Percentiles rank a stretch among this genome's conserved stretches.
phyloP scores from a whole-genome alignment of 2,888 invertebrate species.

The Magallana nippona region DNA sequence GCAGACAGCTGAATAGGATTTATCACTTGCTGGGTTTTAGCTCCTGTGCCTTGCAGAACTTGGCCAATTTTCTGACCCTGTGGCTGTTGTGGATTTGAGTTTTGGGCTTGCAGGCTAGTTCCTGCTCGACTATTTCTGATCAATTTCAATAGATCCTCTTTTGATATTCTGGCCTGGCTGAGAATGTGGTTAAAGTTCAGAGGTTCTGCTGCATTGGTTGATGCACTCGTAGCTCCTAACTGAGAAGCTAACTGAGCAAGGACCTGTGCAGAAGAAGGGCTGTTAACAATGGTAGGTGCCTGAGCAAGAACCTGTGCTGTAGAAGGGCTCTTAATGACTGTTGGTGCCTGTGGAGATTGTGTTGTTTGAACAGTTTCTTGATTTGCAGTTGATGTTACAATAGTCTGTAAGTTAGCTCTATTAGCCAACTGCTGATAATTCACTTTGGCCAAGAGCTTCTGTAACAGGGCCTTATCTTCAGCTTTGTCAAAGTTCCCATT shows the following conservation, averaged over 20 bases:
- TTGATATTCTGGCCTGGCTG: not conserved
- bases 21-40: not conserved
- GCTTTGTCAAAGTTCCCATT: not conserved
- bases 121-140: not conserved
- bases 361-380: not conserved
- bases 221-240: not conserved
- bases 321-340: not conserved
- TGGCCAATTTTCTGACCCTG: not conserved
- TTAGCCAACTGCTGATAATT: constrained; percentile 19
- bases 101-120: not conserved
- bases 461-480: not conserved
- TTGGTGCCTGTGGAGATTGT: not conserved
- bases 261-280: not conserved
- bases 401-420: constrained; percentile 1
- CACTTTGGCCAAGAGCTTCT: not conserved
- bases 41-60: not conserved
- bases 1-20: not conserved
- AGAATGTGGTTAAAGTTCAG: not conserved
- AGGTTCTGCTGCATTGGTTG: not conserved
- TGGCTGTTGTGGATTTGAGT: not conserved
- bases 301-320: too few relatives aligned
- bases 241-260: not conserved
- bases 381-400: not conserved
- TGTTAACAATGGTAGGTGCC: too few relatives aligned
- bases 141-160: not conserved